Percentiles rank a stretch among this genome's conserved stretches.
Evolutionary conservation across 2,888 invertebrate species (phyloP).

Genomic region (Platypus cylindrus): DNA sequence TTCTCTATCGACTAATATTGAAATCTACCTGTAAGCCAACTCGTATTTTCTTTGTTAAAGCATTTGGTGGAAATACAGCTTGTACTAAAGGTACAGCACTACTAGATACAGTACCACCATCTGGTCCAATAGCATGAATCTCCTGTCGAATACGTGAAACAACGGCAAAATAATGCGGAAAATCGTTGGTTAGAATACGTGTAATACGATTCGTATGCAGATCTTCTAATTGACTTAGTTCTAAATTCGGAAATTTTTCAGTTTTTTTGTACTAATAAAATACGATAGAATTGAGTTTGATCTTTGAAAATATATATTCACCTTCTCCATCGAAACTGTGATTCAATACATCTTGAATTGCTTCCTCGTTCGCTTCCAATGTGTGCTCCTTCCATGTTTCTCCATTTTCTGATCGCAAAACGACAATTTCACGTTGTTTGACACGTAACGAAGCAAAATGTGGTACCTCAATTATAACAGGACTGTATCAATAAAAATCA

Average conservation of each 20-base stretch:
- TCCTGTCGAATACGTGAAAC: conserved; percentile 92
- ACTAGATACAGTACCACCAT: conserved; percentile 93
- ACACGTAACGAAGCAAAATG: conserved; percentile 93
- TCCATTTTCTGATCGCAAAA: conserved; percentile 93
- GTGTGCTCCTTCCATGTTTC: conserved; percentile 98
- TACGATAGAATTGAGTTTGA: conserved; percentile 1
- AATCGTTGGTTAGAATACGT: conserved; percentile 88
- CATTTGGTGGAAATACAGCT: conserved; percentile 81
- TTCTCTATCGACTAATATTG: no score
- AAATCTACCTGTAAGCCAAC: conserved; percentile 80
- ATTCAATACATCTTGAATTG: conserved; percentile 82
- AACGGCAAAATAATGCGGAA: conserved; percentile 96
- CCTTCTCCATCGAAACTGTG: conserved; percentile 82
- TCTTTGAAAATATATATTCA: background rate
- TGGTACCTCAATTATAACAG: conserved; percentile 90
- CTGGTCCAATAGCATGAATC: conserved; percentile 92
- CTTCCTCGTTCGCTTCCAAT: conserved; percentile 71
- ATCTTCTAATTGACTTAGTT: conserved; percentile 67
- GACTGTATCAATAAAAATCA: conserved; percentile 39
- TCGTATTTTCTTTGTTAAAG: conserved; percentile 97
- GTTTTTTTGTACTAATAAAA: conserved; percentile 5
- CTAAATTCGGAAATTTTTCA: conserved; percentile 36
- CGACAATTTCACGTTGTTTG: conserved; percentile 90
- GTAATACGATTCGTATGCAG: conserved; percentile 82
- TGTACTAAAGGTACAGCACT: conserved; percentile 82